Base-by-base conservation (phyloP, 2,797 vertebrate genomes). In the Argentina silus region DNA sequence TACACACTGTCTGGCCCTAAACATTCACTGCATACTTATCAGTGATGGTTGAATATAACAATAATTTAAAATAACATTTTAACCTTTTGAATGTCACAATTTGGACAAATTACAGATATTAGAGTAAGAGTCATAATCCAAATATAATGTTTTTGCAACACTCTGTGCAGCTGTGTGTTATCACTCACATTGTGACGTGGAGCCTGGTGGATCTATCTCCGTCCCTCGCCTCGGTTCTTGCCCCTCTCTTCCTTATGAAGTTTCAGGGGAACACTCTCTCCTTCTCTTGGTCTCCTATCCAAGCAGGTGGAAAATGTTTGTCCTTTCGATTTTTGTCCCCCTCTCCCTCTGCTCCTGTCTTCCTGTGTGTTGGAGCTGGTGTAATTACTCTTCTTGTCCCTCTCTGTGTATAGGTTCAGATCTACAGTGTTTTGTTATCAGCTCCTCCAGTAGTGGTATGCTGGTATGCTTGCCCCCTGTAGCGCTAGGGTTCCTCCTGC, bases 111-210 rank as follows among this genome's bases (percentile, higher is more conserved):
- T n/a, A 53, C 51, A 53, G 51, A 53, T 8, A 17, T 2, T 53
- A n/a, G 51, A 53, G 7, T n/a, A 36, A 36, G 27, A 17, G 51
- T 53, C 17, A 6, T 17, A 1, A 7, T 17, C 51, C 17, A 53
- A 53, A 53, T 7, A 17, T 14, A 53, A 17, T 53, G 51, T 7
- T 53, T 15, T 17, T 15, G 51, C 17, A 15, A 15, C 56, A 19
- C 10, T 57, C 10, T 14, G 64, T 57, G 71, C 9, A 15, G 68
- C 59, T 56, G 44, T 15, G 14, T 12, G 14, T 45, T 78, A 61
- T 36, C 83, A 92, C 93, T 94, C 81, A 94, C 93, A 21, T 78
- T 80, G 75, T 85, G 83, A 21, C 79, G 84, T 48, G 76, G 78
- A 79, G 78, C 79, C 81, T 67, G 74, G 64, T 83, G 77, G 77